Conservation (phyloP, 2,888 invertebrate species). For the Lissonota sp. region DNA sequence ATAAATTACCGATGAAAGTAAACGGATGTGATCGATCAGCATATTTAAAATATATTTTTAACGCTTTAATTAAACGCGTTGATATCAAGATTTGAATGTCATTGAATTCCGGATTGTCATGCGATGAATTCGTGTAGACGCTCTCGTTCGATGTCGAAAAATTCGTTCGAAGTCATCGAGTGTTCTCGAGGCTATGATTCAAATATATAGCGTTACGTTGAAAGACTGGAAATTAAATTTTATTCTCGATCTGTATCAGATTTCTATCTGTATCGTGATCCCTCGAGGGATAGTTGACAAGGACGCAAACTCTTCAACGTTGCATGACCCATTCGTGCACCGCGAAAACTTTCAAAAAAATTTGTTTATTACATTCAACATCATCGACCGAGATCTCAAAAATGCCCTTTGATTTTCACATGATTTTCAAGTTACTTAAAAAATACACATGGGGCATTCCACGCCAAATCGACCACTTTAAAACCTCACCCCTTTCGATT, state of each 20-base stretch:
- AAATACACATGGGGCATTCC: too few species aligned
- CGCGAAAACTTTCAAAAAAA: neutral
- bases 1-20: too few species aligned
- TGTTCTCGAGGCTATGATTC: conserved; percentile 38
- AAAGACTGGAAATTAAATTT: neutral
- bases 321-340: conserved; percentile 16
- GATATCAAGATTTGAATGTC: neutral
- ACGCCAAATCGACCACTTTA: too few species aligned
- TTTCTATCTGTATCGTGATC: neutral
- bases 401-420: neutral
- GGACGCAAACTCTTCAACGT: neutral
- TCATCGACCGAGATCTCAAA: neutral
- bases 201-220: conserved; percentile 10
- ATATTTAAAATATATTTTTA: too few species aligned
- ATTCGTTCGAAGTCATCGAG: conserved; percentile 19
- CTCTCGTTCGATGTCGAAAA: neutral
- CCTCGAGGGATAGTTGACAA: conserved; percentile 15
- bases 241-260: too few species aligned
- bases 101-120: conserved; percentile 3
- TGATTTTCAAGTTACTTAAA: neutral
- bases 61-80: neutral
- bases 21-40: too few species aligned
- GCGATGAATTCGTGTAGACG: neutral
- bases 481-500: too few species aligned
- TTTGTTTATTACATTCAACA: neutral